A percentile compares a stretch with the other conserved stretches of the same genome.
Conservation (phyloP, 2,797 vertebrate species). For the Synaphobranchus kaupii region DNA sequence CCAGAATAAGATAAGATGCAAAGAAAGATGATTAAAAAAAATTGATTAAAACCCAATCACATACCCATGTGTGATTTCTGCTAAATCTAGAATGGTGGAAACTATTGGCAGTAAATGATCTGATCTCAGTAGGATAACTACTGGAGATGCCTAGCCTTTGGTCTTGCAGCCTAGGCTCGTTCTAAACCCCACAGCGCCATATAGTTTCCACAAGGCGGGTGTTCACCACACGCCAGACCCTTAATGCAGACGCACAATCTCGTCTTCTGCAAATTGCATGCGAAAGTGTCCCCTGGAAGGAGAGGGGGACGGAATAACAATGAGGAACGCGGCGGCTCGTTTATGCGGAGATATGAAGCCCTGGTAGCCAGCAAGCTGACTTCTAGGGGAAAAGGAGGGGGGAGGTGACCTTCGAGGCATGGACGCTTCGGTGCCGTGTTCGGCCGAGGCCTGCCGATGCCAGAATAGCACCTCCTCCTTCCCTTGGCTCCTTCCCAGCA, state of each 20-base stretch:
- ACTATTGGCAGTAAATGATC: background rate
- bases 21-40: no score
- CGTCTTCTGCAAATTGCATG: background rate
- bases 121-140: background rate
- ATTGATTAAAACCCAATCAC: background rate
- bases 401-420: slow-evolving; percentile 1
- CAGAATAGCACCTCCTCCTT: background rate
- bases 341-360: background rate
- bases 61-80: background rate
- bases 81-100: background rate
- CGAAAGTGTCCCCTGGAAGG: background rate
- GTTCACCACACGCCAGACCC: background rate
- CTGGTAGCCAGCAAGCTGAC: background rate
- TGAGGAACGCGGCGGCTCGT: background rate
- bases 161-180: background rate
- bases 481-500: background rate
- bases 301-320: background rate
- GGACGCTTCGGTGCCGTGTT: background rate
- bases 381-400: background rate
- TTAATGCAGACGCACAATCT: background rate
- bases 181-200: background rate
- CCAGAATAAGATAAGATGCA: background rate
- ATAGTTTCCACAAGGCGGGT: background rate
- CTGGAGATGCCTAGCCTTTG: no score
- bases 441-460: slow-evolving; percentile 7